Conservation (phyloP, 2,797 vertebrate genomes). For the Discoglossus pictus region DNA sequence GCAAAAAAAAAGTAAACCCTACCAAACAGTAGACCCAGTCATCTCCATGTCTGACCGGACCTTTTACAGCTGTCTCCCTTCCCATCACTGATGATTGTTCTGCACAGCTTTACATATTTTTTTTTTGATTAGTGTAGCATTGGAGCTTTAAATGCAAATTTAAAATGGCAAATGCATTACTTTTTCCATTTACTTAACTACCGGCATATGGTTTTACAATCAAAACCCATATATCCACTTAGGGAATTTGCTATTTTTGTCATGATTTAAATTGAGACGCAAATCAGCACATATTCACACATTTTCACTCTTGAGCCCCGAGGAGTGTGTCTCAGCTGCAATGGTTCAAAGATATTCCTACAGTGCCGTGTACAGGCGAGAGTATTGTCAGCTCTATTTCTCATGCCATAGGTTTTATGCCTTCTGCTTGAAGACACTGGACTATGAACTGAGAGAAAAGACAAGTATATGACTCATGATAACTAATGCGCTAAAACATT, state of each 20-base stretch:
- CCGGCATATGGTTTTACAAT: not conserved
- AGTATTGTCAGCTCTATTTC: not conserved
- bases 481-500: too few relatives aligned
- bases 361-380: not conserved
- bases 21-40: too few relatives aligned
- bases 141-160: not conserved
- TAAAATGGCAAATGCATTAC: not conserved
- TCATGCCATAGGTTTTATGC: not conserved
- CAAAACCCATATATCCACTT: not conserved
- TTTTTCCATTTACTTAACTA: not conserved
- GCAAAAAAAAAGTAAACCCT: too few relatives aligned
- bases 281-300: not conserved
- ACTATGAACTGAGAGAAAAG: constrained; percentile 16
- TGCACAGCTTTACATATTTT: too few relatives aligned
- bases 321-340: not conserved
- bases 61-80: too few relatives aligned
- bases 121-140: not conserved
- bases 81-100: too few relatives aligned
- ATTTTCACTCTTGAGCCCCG: not conserved
- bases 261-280: not conserved
- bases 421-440: constrained; percentile 5
- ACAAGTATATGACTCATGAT: too few relatives aligned
- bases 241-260: not conserved
- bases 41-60: too few relatives aligned
- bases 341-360: constrained; percentile 19